phyloP scores from a whole-genome alignment of 1,140 invertebrate genomes.

The Eupristina koningsbergeri region DNA sequence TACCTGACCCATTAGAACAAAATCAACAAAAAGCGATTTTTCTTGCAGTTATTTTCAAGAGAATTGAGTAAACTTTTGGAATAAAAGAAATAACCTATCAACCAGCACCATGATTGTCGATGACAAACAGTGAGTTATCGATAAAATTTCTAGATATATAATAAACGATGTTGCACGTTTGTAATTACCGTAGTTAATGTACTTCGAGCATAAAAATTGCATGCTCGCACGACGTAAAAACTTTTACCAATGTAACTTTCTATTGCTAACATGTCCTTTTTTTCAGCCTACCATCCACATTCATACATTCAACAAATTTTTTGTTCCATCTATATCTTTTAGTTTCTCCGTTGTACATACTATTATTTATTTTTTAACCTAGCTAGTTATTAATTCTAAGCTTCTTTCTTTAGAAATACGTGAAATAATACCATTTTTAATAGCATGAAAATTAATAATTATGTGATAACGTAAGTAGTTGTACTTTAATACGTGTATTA shows the following conservation, averaged over 20 bases:
- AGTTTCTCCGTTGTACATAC: not conserved
- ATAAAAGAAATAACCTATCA: constrained; percentile 59
- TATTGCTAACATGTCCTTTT: not conserved
- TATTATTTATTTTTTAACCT: too few relatives aligned
- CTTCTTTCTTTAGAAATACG: not conserved
- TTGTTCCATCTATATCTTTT: not conserved
- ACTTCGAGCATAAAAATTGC: constrained; percentile 20
- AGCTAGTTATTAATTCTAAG: not conserved
- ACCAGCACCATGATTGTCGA: constrained; percentile 71
- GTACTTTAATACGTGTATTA: not conserved
- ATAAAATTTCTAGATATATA: constrained; percentile 27
- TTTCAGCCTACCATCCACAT: not conserved
- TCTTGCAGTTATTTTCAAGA: constrained; percentile 65
- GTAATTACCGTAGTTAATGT: not conserved
- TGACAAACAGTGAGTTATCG: constrained; percentile 71
- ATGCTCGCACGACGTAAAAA: constrained; percentile 13
- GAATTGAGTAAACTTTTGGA: constrained; percentile 48
- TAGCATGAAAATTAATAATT: not conserved
- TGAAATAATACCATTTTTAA: not conserved
- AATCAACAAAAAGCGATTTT: constrained; percentile 56
- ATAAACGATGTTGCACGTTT: constrained; percentile 29
- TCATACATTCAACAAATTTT: not conserved
- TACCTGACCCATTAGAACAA: not conserved
- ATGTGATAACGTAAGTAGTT: not conserved
- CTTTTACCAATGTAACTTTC: not conserved